These are phyloP conservation scores for Anadara kagoshimensis DNA, from an alignment of 1,140 invertebrate genomes.

Conservation along the genomic window DNA sequence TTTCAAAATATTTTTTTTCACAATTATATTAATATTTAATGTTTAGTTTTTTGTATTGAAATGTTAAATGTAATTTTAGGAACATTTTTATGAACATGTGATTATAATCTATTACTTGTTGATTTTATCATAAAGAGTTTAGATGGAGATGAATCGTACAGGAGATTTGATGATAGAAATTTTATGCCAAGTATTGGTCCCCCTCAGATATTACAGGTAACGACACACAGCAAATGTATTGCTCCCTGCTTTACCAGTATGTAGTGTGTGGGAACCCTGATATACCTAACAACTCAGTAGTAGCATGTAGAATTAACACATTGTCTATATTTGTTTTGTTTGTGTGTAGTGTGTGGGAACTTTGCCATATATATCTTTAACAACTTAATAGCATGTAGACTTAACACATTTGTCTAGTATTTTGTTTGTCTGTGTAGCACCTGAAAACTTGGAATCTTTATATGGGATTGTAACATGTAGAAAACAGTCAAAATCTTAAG, in stretches of 20 bases:
- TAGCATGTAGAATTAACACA: neutral
- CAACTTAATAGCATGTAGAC: neutral
- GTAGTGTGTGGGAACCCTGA: neutral
- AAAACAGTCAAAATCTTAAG: too few relatives aligned
- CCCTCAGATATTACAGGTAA: constrained; percentile 70
- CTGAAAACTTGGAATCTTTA: too few relatives aligned
- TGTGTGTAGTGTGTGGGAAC: too few relatives aligned
- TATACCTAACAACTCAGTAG: neutral
- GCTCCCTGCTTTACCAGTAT: too few relatives aligned
- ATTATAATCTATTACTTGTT: neutral
- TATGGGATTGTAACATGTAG: too few relatives aligned
- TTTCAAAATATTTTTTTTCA: too few relatives aligned
- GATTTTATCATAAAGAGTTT: constrained; percentile 52
- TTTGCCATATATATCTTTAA: neutral
- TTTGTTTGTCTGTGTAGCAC: neutral
- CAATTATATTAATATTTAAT: too few relatives aligned
- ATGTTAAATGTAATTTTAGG: too few relatives aligned
- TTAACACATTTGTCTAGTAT: neutral
- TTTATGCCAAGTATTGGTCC: constrained; percentile 69
- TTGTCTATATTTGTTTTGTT: too few relatives aligned
- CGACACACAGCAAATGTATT: neutral
- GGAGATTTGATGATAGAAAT: constrained; percentile 46
- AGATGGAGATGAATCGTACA: constrained; percentile 56
- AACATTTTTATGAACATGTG: too few relatives aligned
- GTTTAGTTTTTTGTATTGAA: too few relatives aligned